Percentiles rank a stretch among this genome's conserved stretches.
Conservation (phyloP, 2,888 invertebrate species). For the Choreutis nemorana region DNA sequence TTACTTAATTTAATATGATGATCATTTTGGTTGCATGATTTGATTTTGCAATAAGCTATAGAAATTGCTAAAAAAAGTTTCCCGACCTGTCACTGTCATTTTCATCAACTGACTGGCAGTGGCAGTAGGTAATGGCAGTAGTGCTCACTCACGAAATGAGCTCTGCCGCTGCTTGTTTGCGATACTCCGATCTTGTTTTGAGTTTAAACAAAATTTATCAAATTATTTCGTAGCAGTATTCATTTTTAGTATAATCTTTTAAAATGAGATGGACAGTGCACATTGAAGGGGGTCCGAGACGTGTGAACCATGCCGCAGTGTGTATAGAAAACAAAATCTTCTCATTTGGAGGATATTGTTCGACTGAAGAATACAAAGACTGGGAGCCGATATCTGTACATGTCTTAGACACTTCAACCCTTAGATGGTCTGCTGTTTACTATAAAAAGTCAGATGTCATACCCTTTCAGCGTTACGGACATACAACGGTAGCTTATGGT, state of each 20-base stretch:
- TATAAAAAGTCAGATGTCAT: conserved; percentile 60
- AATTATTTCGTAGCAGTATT: not conserved
- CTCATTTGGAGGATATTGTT: conserved; percentile 93
- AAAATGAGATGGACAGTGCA: conserved; percentile 85
- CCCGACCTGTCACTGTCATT: no score
- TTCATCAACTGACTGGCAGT: no score
- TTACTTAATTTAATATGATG: no score
- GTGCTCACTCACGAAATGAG: no score
- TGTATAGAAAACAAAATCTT: conserved; percentile 81
- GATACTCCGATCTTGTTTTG: not conserved
- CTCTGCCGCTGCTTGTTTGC: not conserved
- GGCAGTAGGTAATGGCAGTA: no score
- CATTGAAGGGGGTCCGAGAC: conserved; percentile 88
- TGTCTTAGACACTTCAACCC: conserved; percentile 77
- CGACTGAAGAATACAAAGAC: conserved; percentile 79
- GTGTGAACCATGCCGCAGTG: conserved; percentile 93
- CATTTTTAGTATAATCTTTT: conserved; percentile 1
- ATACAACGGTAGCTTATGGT: conserved; percentile 84
- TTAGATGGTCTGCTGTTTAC: conserved; percentile 66
- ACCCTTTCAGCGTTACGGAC: conserved; percentile 90
- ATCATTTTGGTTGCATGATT: no score
- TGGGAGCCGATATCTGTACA: conserved; percentile 87
- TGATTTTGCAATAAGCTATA: no score
- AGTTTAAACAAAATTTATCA: not conserved
- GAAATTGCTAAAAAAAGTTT: no score